phyloP scores from a whole-genome alignment of 1,140 invertebrate genomes.

The Monomorium pharaonis region DNA sequence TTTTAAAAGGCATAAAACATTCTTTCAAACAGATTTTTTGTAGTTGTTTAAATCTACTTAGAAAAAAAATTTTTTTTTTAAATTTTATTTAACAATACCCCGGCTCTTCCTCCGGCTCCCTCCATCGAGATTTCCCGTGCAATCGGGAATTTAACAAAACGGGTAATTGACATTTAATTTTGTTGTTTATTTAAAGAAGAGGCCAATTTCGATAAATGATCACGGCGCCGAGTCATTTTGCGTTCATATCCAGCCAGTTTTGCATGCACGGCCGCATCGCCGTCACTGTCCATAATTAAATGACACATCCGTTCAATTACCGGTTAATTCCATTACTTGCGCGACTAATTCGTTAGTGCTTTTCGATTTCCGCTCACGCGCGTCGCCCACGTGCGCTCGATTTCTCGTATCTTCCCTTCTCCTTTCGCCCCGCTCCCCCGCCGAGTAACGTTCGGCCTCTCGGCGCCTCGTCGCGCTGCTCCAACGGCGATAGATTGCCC shows the following conservation, averaged over 20 bases:
- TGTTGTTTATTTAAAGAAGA: background rate
- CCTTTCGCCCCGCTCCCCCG: conserved; percentile 16
- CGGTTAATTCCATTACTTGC: conserved; percentile 49
- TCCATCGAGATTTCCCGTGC: background rate
- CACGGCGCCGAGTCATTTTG: conserved; percentile 1
- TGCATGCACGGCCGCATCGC: background rate
- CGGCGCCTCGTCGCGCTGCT: conserved; percentile 12
- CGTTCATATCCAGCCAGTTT: background rate
- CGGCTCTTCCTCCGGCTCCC: background rate
- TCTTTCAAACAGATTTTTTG: background rate
- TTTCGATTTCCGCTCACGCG: conserved; percentile 72
- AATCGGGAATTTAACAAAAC: background rate
- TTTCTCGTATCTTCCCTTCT: conserved; percentile 63
- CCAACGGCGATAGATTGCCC: conserved; percentile 57
- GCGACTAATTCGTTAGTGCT: conserved; percentile 68
- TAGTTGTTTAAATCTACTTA: background rate
- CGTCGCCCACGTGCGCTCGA: conserved; percentile 63
- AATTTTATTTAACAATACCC: background rate
- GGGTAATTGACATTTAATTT: conserved; percentile 18
- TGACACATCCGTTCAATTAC: conserved; percentile 46
- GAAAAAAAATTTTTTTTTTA: background rate
- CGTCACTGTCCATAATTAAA: conserved; percentile 44
- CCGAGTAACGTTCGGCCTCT: conserved; percentile 42
- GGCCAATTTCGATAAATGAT: conserved; percentile 11
- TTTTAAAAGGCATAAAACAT: background rate